These are phyloP conservation scores for Bubo scandiacus DNA, from an alignment of 2,113 vertebrate species.

Conservation along the genomic window DNA sequence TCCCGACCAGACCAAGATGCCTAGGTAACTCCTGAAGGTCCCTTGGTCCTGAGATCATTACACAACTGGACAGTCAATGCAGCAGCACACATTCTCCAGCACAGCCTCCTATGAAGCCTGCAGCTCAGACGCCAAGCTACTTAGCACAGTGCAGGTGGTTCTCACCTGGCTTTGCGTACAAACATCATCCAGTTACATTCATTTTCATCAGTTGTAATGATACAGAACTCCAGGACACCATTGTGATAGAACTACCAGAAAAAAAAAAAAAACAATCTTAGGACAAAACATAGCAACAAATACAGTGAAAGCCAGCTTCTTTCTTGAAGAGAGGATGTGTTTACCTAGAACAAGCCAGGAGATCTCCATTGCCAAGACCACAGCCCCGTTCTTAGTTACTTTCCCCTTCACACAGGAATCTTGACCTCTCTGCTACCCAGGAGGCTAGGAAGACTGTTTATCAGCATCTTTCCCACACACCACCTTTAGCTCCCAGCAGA, in stretches of 20 bases:
- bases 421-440: not conserved
- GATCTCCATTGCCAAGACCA: not conserved
- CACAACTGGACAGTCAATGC: not conserved
- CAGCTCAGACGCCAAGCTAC: not conserved
- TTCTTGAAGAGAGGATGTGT: not conserved
- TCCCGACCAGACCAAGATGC: not conserved
- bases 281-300: not conserved
- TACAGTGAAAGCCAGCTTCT: not conserved
- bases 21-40: not conserved
- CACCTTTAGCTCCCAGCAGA: not conserved
- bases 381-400: not conserved
- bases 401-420: not conserved
- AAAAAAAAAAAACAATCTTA: conserved; percentile 13
- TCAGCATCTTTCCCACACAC: not conserved
- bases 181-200: conserved; percentile 99
- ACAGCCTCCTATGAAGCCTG: not conserved
- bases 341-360: not conserved
- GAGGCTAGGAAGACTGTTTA: not conserved
- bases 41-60: rapidly evolving
- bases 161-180: conserved; percentile 91
- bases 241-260: conserved; percentile 88
- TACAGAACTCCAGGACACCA: conserved; percentile 88
- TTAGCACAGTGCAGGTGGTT: not conserved
- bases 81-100: not conserved
- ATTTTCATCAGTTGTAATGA: conserved; percentile 91